Conservation (phyloP, 1,140 invertebrate species). For the Branchinecta lindahli region DNA sequence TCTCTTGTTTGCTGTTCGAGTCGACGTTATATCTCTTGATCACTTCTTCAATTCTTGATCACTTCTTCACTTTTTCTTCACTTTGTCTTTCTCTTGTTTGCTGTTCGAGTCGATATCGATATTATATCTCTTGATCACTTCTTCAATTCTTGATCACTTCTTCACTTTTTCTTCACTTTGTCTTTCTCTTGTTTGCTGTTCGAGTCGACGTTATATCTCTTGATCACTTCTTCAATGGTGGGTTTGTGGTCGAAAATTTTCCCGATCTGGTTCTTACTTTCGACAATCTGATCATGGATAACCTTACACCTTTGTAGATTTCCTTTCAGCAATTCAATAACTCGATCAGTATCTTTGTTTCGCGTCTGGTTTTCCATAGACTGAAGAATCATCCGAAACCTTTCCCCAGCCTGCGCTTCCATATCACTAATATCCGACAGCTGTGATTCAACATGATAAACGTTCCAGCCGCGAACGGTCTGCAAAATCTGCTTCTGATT, state of each 20-base stretch:
- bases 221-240: slow-evolving; percentile 71
- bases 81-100: not conserved
- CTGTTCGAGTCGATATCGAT: slow-evolving; percentile 35
- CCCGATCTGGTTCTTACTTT: slow-evolving; percentile 67
- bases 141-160: slow-evolving; percentile 49
- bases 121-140: slow-evolving; percentile 75
- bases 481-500: slow-evolving; percentile 72
- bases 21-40: no score
- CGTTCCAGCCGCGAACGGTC: slow-evolving; percentile 88
- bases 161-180: not conserved
- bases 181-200: not conserved
- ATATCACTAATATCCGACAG: slow-evolving; percentile 71
- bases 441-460: slow-evolving; percentile 76
- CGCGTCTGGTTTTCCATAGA: slow-evolving; percentile 43
- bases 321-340: slow-evolving; percentile 39
- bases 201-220: slow-evolving; percentile 53
- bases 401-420: slow-evolving; percentile 43
- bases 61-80: not conserved
- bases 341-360: not conserved
- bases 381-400: slow-evolving; percentile 44
- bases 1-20: no score
- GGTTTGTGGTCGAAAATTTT: slow-evolving; percentile 81
- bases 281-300: slow-evolving; percentile 74
- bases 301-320: slow-evolving; percentile 88
- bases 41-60: no score